phyloP scores from a whole-genome alignment of 2,113 vertebrate genomes.

The Aepyceros melampus region DNA sequence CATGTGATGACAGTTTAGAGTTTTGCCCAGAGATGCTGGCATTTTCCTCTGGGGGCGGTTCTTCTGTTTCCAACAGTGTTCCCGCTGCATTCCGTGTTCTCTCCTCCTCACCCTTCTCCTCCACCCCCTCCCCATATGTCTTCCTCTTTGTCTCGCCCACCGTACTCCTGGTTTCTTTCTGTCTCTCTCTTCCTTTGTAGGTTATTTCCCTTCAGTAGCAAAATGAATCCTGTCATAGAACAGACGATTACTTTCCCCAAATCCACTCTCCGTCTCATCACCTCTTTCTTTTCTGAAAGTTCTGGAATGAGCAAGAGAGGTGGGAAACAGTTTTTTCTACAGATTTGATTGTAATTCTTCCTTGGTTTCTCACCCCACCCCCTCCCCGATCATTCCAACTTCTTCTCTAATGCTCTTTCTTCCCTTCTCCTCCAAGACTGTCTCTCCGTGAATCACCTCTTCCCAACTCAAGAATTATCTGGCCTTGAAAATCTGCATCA shows the following conservation, averaged over 20 bases:
- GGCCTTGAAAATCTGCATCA: constrained; percentile 44
- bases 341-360: constrained; percentile 47
- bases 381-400: constrained; percentile 28
- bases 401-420: constrained; percentile 34
- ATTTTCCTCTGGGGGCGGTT: constrained; percentile 62
- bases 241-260: constrained; percentile 53
- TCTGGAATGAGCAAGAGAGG: constrained; percentile 59
- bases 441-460: constrained; percentile 70
- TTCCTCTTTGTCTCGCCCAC: constrained; percentile 65
- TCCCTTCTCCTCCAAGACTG: constrained; percentile 52
- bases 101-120: constrained; percentile 36
- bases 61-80: constrained; percentile 65
- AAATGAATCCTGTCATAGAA: constrained; percentile 63
- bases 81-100: constrained; percentile 41
- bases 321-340: neutral
- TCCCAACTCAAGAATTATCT: constrained; percentile 63
- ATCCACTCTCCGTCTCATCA: neutral
- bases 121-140: constrained; percentile 70
- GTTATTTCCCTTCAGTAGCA: constrained; percentile 59
- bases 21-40: constrained; percentile 53
- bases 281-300: constrained; percentile 49
- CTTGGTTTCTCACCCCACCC: neutral
- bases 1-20: constrained; percentile 58
- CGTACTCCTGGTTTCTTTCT: constrained; percentile 63
- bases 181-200: constrained; percentile 55